phyloP scores from a whole-genome alignment of 2,888 invertebrate genomes.

The Pseudoips prasinana region DNA sequence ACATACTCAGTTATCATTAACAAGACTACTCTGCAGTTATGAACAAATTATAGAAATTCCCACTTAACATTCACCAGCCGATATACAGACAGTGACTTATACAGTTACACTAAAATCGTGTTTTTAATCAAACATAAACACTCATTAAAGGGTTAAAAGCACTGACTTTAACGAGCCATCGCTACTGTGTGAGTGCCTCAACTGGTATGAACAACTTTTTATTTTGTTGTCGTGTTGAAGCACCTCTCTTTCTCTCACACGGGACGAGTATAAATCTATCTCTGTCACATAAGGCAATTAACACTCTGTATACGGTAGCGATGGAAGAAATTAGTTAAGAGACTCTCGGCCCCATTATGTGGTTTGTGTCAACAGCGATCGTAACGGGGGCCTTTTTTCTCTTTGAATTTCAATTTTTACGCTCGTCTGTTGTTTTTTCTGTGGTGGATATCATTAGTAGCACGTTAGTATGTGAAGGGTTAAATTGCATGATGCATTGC shows the following conservation, averaged over 20 bases:
- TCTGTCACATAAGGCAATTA: slow-evolving; percentile 59
- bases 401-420: slow-evolving; percentile 37
- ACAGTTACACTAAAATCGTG: slow-evolving; percentile 49
- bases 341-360: slow-evolving; percentile 58
- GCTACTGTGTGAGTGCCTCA: slow-evolving; percentile 52
- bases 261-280: slow-evolving; percentile 27
- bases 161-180: slow-evolving; percentile 58
- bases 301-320: slow-evolving; percentile 75
- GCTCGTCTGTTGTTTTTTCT: slow-evolving; percentile 13
- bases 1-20: slow-evolving; percentile 16
- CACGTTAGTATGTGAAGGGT: slow-evolving; percentile 30
- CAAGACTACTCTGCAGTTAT: slow-evolving; percentile 25
- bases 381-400: slow-evolving; percentile 40
- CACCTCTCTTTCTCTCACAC: slow-evolving; percentile 35
- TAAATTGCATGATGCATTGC: slow-evolving; percentile 33
- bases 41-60: slow-evolving; percentile 36
- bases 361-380: slow-evolving; percentile 55
- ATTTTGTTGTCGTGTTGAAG: slow-evolving; percentile 48
- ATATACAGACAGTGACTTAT: slow-evolving; percentile 38
- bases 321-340: slow-evolving; percentile 76
- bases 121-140: slow-evolving; percentile 53
- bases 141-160: slow-evolving; percentile 68
- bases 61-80: slow-evolving; percentile 30
- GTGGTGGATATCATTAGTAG: slow-evolving; percentile 39
- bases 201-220: slow-evolving; percentile 67